These are phyloP conservation scores for silkworm (Bombyx mori) DNA, from an alignment of 1,140 invertebrate species.

Conservation along the genomic window DNA sequence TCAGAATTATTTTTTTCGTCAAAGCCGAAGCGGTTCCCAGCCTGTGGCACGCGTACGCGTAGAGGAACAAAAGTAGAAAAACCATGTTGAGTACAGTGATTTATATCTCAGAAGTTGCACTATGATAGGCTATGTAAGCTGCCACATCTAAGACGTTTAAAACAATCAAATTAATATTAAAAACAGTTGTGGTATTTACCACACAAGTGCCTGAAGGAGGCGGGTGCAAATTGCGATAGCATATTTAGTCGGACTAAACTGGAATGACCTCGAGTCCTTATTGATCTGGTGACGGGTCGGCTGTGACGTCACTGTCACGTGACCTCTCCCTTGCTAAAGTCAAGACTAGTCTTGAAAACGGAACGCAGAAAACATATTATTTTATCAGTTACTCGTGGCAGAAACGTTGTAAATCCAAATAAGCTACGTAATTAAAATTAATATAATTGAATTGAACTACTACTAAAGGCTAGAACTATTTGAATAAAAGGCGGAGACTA, in stretches of 20 bases:
- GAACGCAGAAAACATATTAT: too few species aligned
- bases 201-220: slow-evolving; percentile 10
- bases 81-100: too few species aligned
- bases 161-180: too few species aligned
- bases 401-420: slow-evolving; percentile 1
- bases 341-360: too few species aligned
- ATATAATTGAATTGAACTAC: neutral
- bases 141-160: too few species aligned
- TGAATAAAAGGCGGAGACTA: too few species aligned
- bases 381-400: neutral
- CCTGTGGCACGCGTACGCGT: too few species aligned
- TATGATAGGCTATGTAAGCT: too few species aligned
- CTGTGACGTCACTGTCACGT: slow-evolving; percentile 31
- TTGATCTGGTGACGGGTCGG: slow-evolving; percentile 37
- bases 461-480: neutral
- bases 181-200: neutral
- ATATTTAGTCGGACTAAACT: slow-evolving; percentile 23
- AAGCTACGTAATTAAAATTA: neutral
- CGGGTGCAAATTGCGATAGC: slow-evolving; percentile 12
- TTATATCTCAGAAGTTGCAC: too few species aligned
- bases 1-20: too few species aligned
- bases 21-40: too few species aligned
- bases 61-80: too few species aligned
- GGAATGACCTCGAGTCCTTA: slow-evolving; percentile 39
- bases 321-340: slow-evolving; percentile 8